Evolutionary conservation across 2,888 invertebrate species (phyloP).

Genomic region (Protonemura montana): DNA sequence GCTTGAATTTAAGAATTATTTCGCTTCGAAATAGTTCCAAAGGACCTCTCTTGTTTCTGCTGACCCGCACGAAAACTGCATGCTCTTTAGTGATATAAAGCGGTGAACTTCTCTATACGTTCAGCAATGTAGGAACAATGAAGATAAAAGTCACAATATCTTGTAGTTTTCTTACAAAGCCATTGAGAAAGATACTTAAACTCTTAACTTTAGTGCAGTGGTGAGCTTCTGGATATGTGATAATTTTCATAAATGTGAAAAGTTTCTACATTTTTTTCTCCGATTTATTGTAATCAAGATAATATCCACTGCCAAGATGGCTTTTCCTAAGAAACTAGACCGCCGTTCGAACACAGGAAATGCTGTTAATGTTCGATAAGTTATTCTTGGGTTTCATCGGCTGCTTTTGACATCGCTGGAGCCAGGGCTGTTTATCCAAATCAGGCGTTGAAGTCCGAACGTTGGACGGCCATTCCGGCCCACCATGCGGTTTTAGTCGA

Average conservation of each 20-base stretch:
- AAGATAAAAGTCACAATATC: background rate
- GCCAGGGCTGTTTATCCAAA: background rate
- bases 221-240: background rate
- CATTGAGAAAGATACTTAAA: background rate
- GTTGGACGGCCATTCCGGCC: background rate
- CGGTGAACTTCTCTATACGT: background rate
- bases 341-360: background rate
- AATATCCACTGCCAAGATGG: background rate
- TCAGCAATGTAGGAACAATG: background rate
- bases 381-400: background rate
- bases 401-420: background rate
- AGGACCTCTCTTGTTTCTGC: background rate
- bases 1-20: background rate
- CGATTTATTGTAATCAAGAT: conserved; percentile 12
- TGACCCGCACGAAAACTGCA: background rate
- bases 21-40: background rate
- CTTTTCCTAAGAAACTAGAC: background rate
- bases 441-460: background rate
- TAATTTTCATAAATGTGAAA: conserved; percentile 12
- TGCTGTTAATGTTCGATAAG: background rate
- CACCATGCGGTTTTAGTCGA: background rate
- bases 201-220: background rate
- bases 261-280: background rate
- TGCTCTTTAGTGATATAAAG: background rate
- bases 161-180: background rate